Base-by-base conservation (phyloP, 2,113 vertebrate species). In the Carollia perspicillata region DNA sequence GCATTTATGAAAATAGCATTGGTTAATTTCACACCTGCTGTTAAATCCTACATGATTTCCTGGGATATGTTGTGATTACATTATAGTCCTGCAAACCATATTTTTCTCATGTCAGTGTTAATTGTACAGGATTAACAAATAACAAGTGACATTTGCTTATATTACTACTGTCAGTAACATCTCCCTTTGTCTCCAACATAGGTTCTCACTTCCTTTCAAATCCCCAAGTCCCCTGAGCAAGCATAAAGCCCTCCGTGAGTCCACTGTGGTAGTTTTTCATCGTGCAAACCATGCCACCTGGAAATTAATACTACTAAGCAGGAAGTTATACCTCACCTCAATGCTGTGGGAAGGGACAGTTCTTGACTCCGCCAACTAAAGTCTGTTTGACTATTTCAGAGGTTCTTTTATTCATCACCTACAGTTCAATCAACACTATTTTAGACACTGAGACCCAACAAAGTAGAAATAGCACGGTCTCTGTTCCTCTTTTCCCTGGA, bases 11-110 rank as follows among this genome's bases (percentile, higher is more conserved):
- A 89, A 96, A 92, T 89, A 84, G 75, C 68, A 95, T 33, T 55
- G 89, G 93, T 95, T 96, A 97, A 96, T 96, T 97, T 97, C 95
- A 96, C 96, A 98, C 95, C 96, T 97, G 96, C 95, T 42, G 60
- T 94, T 89, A 97, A 96, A 98, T 96, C 89, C 95, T 30, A 84
- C 88, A 96, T 65, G 94, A 97, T 96, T 96, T 97, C 90, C 96
- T 97, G 94, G 87, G 89, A 88, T 96, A 65, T 87, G 86, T 72
- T 95, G 79, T 94, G 94, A 97, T 97, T 94, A 97, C 93, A 93
- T 5, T 77, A 53, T 49, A 72, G 89, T 72, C 75, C 83, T 81
- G 40, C 49, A 87, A 80, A 78, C 66, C 77, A 28, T 80, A 68
- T 78, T 92, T 95, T 80, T 44, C 81, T 81, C 77, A 3, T 83